phyloP scores from a whole-genome alignment of 2,113 vertebrate genomes.

The Lampris incognitus region DNA sequence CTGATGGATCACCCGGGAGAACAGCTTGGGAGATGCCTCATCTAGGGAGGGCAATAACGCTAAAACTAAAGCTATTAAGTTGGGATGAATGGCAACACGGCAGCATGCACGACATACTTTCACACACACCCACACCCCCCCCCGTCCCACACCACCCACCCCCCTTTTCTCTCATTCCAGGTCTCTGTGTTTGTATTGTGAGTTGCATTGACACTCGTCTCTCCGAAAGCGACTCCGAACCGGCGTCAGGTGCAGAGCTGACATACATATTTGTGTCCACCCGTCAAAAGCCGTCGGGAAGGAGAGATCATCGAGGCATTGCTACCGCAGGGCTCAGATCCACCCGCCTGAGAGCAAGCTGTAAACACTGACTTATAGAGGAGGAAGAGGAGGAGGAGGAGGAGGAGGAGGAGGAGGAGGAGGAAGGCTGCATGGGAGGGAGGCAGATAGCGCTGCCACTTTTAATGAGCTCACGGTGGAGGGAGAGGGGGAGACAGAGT shows the following conservation, averaged over 20 bases:
- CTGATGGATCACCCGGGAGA: conserved; percentile 62
- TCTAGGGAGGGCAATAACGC: conserved; percentile 72
- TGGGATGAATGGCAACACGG: conserved; percentile 66
- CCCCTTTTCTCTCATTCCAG: background rate
- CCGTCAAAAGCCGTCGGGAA: conserved; percentile 47
- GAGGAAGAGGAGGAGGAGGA: conserved; percentile 2
- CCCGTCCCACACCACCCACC: conserved; percentile 25
- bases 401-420: too few species aligned
- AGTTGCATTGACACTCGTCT: conserved; percentile 68
- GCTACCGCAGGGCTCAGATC: conserved; percentile 31
- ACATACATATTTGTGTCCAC: conserved; percentile 65
- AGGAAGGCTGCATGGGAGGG: background rate
- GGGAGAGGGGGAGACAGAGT: too few species aligned
- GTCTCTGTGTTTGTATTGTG: conserved; percentile 60
- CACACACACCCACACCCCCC: conserved; percentile 48
- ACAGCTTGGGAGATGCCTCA: conserved; percentile 56
- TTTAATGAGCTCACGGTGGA: conserved; percentile 26
- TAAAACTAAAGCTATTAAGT: conserved; percentile 68
- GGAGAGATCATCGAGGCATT: conserved; percentile 40
- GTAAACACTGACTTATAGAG: conserved; percentile 48
- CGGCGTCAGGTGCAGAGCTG: conserved; percentile 57
- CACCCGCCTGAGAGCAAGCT: conserved; percentile 22
- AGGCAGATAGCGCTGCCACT: conserved; percentile 31
- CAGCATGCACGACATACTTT: conserved; percentile 39
- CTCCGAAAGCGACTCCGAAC: conserved; percentile 53